These are phyloP conservation scores for Geophilus truncorum DNA, from an alignment of 2,888 invertebrate species.

Conservation along the genomic window DNA sequence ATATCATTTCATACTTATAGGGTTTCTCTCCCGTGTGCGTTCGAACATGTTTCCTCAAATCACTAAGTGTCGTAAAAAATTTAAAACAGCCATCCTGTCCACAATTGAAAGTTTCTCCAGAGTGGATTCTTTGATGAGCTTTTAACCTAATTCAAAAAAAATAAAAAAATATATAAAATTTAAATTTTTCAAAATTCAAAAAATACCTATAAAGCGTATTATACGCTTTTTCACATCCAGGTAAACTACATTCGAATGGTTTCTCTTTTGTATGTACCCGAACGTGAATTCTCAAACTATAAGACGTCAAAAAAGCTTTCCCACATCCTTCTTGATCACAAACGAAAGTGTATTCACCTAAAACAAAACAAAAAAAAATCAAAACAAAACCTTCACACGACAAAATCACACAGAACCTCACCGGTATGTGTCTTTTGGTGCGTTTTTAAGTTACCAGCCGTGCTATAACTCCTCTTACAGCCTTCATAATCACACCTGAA, in stretches of 20 bases:
- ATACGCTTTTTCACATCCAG: constrained; percentile 84
- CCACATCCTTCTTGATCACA: constrained; percentile 81
- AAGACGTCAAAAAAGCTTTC: constrained; percentile 89
- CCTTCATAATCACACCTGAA: constrained; percentile 85
- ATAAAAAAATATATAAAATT: too few relatives aligned
- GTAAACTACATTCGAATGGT: constrained; percentile 79
- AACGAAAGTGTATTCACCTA: constrained; percentile 91
- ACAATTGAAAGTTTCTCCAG: constrained; percentile 92
- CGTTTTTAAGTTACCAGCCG: constrained; percentile 86
- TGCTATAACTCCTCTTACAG: constrained; percentile 83
- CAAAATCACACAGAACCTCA: constrained; percentile 48
- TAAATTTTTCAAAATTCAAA: too few relatives aligned
- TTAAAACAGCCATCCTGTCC: constrained; percentile 74
- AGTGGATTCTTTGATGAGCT: constrained; percentile 87
- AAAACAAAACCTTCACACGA: background rate
- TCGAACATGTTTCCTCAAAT: constrained; percentile 86
- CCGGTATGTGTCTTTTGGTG: constrained; percentile 96
- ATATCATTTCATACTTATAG: constrained; percentile 42
- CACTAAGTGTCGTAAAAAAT: constrained; percentile 88
- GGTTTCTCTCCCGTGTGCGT: constrained; percentile 79
- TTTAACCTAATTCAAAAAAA: too few relatives aligned
- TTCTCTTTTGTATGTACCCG: constrained; percentile 88
- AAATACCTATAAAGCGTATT: constrained; percentile 91
- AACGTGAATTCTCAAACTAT: constrained; percentile 89
- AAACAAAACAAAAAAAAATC: constrained; percentile 42